phyloP scores from a whole-genome alignment of 2,888 invertebrate species.

The Tromatobia lineatoria region DNA sequence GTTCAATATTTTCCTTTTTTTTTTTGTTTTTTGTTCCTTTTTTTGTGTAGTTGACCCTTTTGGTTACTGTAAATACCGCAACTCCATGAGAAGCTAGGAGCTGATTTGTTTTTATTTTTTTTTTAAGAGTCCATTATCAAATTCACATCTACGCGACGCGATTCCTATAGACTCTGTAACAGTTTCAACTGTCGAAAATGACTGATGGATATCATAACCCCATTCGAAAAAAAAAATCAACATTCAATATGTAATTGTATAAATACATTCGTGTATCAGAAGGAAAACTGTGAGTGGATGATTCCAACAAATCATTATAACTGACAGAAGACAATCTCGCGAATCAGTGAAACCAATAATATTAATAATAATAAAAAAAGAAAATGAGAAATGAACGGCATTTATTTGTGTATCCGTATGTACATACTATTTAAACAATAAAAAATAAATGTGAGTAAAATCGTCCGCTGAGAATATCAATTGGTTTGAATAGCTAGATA shows the following conservation, averaged over 20 bases:
- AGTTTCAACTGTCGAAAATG: constrained; percentile 51
- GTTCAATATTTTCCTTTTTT: constrained; percentile 73
- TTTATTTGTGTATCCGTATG: constrained; percentile 77
- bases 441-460: constrained; percentile 64
- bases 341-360: constrained; percentile 54
- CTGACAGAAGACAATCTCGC: constrained; percentile 43
- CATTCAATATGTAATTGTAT: constrained; percentile 45
- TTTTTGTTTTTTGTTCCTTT: constrained; percentile 64
- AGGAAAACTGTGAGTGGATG: constrained; percentile 35
- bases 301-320: constrained; percentile 12
- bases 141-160: constrained; percentile 68
- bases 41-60: constrained; percentile 69
- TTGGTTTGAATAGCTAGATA: constrained; percentile 42
- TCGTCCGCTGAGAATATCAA: constrained; percentile 54
- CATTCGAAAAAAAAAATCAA: constrained; percentile 17
- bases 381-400: constrained; percentile 66
- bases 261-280: constrained; percentile 43
- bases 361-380: constrained; percentile 23
- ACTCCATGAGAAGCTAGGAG: constrained; percentile 75
- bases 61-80: constrained; percentile 78
- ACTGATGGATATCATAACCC: background rate
- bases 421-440: constrained; percentile 76
- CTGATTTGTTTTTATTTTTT: constrained; percentile 63
- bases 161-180: constrained; percentile 48
- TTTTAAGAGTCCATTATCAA: constrained; percentile 72